phyloP scores from a whole-genome alignment of 2,797 vertebrate species.

The Tokudaia tokunoshimensis region DNA sequence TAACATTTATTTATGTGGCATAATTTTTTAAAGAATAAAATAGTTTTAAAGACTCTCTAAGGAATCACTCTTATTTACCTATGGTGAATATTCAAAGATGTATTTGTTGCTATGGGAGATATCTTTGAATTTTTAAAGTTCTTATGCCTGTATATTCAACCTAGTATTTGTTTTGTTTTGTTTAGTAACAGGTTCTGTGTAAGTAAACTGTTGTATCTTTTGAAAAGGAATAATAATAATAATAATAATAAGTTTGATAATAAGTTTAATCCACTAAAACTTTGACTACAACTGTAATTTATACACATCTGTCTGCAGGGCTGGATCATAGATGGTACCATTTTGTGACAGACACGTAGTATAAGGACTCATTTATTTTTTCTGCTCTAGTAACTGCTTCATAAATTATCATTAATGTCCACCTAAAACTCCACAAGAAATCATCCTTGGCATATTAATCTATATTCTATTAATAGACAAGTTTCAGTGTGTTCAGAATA shows the following conservation, averaged over 20 bases:
- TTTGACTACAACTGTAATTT: conserved; percentile 73
- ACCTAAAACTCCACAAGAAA: conserved; percentile 71
- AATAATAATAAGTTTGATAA: neutral
- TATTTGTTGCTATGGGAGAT: neutral
- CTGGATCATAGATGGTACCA: conserved; percentile 63
- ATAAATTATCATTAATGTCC: conserved; percentile 80
- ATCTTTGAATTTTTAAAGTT: neutral
- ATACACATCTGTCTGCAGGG: conserved; percentile 62
- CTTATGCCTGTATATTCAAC: neutral
- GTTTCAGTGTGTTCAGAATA: conserved; percentile 58
- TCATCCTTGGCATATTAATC: conserved; percentile 75
- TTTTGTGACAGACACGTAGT: conserved; percentile 71
- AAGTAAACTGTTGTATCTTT: conserved; percentile 46
- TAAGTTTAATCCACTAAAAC: conserved; percentile 69
- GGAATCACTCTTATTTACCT: neutral
- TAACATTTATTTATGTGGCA: neutral
- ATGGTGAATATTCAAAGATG: neutral
- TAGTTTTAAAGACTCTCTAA: neutral
- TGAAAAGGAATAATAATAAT: neutral
- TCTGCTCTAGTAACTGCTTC: conserved; percentile 65
- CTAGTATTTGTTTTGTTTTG: neutral
- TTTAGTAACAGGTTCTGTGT: conserved; percentile 30
- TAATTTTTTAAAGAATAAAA: conserved; percentile 1
- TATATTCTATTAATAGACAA: conserved; percentile 67
- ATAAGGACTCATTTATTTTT: conserved; percentile 74